Base-by-base conservation (phyloP, 1,140 invertebrate genomes). In the Luehdorfia chinensis region DNA sequence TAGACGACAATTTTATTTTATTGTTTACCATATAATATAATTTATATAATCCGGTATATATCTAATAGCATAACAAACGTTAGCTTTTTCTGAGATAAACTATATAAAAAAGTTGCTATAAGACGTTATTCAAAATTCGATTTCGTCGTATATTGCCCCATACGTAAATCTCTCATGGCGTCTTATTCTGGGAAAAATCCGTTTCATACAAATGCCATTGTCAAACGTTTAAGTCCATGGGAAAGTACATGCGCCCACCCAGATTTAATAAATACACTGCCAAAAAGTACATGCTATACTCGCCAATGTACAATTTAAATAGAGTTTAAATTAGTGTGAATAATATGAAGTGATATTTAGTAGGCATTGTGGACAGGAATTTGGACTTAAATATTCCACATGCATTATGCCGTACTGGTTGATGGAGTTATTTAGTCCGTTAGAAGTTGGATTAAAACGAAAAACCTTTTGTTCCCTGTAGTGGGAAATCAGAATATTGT, bases 221-320 rank as follows among this genome's bases (percentile, higher is more conserved):
- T 36, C 18, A 11, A 30, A 30, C n/a, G 9, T 36, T 18, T 34
- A 19, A 37, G 18, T n/a, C 34, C 34, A 37, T 37, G 34, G 34
- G 34, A 37, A 37, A 37, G 34, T 37, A 33, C 5, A 31, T 18
- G 14, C n/a, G 7, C 2, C 2, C 15, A 7, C 14, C 32, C 13
- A 34, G n/a, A 34, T 33, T 33, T 33, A n/a, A 16, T 37, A 37
- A n/a, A 1, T 8, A 23, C 18, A 19, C 34, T n/a, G 1, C n/a
- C 16, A 37, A 34, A 11, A 37, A 37, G 34, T 23, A 37, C 34
- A 23, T 5, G 4, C 34, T 23, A 37, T 11, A 12, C 12, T 21
- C 18, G 6, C 6, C 34, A 6, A 19, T 37, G 18, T 37, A 2
- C 3, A 2, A 37, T 19, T 21, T 0, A 11, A 12, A 37, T 37